phyloP scores from a whole-genome alignment of 1,140 invertebrate species.

The Drosophila sp. region DNA sequence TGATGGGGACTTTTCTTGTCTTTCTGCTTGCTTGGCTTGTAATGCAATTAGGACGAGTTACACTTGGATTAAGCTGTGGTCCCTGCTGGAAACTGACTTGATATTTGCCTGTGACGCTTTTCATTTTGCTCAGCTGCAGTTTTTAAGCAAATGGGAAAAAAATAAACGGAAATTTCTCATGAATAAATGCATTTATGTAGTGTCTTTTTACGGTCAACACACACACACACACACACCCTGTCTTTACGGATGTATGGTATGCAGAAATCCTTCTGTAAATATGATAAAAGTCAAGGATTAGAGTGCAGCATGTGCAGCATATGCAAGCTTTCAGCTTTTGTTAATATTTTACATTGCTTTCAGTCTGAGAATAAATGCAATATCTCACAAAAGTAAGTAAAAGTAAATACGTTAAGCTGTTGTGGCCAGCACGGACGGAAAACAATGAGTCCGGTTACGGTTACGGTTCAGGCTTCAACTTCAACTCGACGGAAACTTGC shows the following conservation, averaged over 20 bases:
- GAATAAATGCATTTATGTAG: constrained; percentile 66
- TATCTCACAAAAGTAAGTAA: constrained; percentile 22
- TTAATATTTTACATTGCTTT: constrained; percentile 50
- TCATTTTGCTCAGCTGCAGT: constrained; percentile 25
- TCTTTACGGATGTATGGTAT: constrained; percentile 30
- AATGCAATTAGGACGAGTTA: constrained; percentile 60
- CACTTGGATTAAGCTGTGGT: constrained; percentile 28
- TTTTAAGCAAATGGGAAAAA: constrained; percentile 9
- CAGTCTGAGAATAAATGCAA: constrained; percentile 23
- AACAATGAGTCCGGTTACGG: neutral
- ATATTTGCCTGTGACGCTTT: constrained; percentile 30
- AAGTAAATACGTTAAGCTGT: constrained; percentile 30
- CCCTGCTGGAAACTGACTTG: constrained; percentile 23
- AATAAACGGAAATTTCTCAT: constrained; percentile 47
- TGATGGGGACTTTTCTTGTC: constrained; percentile 23
- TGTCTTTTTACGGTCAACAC: constrained; percentile 52
- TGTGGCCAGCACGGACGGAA: constrained; percentile 3
- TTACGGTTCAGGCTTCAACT: neutral
- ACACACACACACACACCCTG: constrained; percentile 16
- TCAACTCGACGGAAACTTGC: no score
- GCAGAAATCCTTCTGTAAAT: constrained; percentile 37
- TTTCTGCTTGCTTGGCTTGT: constrained; percentile 57
- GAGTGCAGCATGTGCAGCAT: constrained; percentile 40
- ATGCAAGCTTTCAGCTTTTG: constrained; percentile 52
- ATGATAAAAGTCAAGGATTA: constrained; percentile 65